Conservation (phyloP, 2,113 vertebrate genomes). For the Leucopsar rothschildi region DNA sequence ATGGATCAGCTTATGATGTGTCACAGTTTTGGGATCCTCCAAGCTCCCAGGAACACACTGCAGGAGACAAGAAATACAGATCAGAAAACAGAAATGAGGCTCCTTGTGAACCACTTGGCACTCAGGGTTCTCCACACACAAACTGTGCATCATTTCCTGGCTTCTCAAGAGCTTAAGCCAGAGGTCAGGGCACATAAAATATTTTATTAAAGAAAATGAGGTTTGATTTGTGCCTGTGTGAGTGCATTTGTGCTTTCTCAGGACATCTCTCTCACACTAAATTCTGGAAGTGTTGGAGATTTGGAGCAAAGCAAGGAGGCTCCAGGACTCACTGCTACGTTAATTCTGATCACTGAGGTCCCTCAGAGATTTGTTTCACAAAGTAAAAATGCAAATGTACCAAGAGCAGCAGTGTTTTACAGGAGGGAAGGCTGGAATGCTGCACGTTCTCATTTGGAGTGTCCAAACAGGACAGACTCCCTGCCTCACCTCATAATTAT, state of each 20-base stretch:
- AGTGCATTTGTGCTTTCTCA: not conserved
- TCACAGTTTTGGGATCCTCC: constrained; percentile 93
- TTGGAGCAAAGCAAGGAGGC: not conserved
- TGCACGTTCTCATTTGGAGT: not conserved
- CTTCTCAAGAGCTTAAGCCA: not conserved
- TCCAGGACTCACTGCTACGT: accelerated
- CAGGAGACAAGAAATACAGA: not conserved
- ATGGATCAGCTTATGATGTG: constrained; percentile 93
- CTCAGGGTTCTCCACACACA: not conserved
- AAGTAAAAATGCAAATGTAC: not conserved
- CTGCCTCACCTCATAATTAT: not conserved
- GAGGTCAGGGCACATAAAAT: not conserved
- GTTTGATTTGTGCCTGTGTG: not conserved
- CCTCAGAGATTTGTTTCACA: not conserved
- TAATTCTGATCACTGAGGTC: not conserved
- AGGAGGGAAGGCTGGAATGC: not conserved
- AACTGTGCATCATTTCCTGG: not conserved
- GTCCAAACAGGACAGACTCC: not conserved
- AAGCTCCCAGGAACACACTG: constrained; percentile 88
- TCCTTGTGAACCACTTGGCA: not conserved
- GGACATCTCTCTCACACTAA: not conserved
- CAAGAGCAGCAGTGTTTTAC: not conserved
- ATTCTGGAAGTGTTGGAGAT: not conserved
- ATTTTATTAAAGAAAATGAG: not conserved
- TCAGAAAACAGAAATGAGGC: not conserved